Evolutionary conservation across 2,797 vertebrate genomes (phyloP).

Genomic region (Propithecus deckenii): DNA sequence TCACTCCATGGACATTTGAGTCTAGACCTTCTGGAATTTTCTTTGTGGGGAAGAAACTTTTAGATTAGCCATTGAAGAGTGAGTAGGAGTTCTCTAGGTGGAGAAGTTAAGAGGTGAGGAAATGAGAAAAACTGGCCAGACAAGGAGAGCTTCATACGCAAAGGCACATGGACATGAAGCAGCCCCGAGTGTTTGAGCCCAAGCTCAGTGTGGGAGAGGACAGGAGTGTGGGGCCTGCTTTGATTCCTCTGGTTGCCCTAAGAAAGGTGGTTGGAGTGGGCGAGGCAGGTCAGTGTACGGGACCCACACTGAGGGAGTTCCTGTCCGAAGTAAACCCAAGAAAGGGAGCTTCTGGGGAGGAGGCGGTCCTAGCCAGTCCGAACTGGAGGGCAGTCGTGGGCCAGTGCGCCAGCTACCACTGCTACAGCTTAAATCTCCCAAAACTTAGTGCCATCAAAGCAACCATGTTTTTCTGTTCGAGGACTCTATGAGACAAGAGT

Average conservation of each 20-base stretch:
- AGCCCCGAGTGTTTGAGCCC: not conserved
- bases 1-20: not conserved
- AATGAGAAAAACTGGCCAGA: not conserved
- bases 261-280: not conserved
- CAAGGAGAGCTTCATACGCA: rapidly evolving
- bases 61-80: not conserved
- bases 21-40: not conserved
- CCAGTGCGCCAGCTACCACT: not conserved
- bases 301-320: too few relatives aligned
- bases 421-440: not conserved
- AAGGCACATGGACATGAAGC: rapidly evolving
- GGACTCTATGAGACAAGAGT: not conserved
- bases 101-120: not conserved
- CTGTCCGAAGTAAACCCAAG: not conserved
- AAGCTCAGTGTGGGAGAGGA: not conserved
- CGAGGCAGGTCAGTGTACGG: not conserved
- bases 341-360: not conserved
- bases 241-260: not conserved
- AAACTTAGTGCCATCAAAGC: not conserved
- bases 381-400: not conserved
- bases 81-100: not conserved
- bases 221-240: rapidly evolving
- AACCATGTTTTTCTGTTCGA: not conserved
- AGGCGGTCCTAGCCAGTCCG: not conserved
- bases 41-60: not conserved